Percentiles rank a stretch among this genome's conserved stretches.
These are phyloP conservation scores for Lasioglossum albipes DNA, from an alignment of 1,140 invertebrate genomes.

Conservation along the genomic window DNA sequence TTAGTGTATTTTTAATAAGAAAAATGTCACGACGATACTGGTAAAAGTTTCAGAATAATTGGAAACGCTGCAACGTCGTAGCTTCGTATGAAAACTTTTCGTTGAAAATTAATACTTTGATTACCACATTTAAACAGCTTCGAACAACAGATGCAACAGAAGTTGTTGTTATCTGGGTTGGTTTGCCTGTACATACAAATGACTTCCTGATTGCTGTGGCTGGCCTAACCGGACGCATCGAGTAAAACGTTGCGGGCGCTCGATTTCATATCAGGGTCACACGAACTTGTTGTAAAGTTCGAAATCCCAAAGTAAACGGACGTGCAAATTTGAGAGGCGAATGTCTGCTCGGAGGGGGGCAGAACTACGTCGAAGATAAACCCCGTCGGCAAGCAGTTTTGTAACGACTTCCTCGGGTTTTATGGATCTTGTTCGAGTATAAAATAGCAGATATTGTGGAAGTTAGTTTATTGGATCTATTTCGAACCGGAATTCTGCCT, in stretches of 20 bases:
- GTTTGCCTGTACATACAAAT: background rate
- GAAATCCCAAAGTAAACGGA: conserved; percentile 7
- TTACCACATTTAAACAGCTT: no score
- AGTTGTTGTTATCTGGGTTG: no score
- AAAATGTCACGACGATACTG: no score
- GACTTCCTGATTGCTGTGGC: background rate
- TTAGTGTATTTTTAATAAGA: no score
- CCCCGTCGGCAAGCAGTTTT: conserved; percentile 25
- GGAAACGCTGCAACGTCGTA: no score
- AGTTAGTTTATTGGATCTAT: conserved; percentile 31
- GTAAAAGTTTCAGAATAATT: no score
- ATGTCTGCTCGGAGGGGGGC: background rate
- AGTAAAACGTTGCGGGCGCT: background rate
- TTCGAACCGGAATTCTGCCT: conserved; percentile 9
- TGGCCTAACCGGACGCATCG: background rate
- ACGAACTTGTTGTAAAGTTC: background rate
- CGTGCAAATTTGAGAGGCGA: conserved; percentile 19
- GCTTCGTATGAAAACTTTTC: no score
- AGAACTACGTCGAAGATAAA: conserved; percentile 23
- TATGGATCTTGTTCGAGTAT: conserved; percentile 36
- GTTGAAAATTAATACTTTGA: no score
- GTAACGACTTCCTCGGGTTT: conserved; percentile 34
- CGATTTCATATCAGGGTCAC: conserved; percentile 11
- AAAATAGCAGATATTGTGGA: conserved; percentile 22
- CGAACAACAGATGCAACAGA: background rate